Conservation (phyloP, 2,797 vertebrate species). For the Alexandromys oeconomus region DNA sequence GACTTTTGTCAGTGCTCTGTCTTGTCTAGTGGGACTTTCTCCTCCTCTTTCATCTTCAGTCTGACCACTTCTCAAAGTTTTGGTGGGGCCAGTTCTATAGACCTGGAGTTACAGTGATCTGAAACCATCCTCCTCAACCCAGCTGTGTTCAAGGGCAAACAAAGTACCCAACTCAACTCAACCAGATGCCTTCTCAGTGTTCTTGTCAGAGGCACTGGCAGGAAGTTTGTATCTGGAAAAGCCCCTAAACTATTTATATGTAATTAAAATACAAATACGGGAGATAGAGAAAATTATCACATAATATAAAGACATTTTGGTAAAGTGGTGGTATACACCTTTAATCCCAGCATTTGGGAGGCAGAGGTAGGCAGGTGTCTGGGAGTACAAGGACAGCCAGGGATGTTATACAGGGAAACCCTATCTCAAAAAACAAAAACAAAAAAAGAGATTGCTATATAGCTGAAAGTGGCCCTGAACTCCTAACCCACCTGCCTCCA, state of each 20-base stretch:
- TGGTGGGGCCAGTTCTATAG: neutral
- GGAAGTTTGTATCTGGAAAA: neutral
- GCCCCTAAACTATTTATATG: neutral
- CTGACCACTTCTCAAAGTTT: neutral
- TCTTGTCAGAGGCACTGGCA: conserved; percentile 18
- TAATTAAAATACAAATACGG: conserved; percentile 29
- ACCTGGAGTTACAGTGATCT: neutral
- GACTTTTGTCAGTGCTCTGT: neutral
- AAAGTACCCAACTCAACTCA: neutral
- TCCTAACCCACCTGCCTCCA: neutral
- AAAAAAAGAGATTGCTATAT: neutral
- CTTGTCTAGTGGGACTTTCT: neutral
- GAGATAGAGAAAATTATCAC: conserved; percentile 14
- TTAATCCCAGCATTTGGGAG: neutral
- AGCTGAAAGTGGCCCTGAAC: neutral
- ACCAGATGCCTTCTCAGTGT: neutral
- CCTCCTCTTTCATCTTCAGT: neutral
- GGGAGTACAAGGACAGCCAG: neutral
- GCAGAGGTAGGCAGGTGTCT: neutral
- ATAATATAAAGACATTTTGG: neutral
- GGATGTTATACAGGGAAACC: neutral
- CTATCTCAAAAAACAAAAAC: neutral
- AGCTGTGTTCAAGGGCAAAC: neutral
- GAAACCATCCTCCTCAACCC: neutral
- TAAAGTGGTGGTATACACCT: neutral